Conservation (phyloP, 2,113 vertebrate genomes). For the Nibea albiflora region DNA sequence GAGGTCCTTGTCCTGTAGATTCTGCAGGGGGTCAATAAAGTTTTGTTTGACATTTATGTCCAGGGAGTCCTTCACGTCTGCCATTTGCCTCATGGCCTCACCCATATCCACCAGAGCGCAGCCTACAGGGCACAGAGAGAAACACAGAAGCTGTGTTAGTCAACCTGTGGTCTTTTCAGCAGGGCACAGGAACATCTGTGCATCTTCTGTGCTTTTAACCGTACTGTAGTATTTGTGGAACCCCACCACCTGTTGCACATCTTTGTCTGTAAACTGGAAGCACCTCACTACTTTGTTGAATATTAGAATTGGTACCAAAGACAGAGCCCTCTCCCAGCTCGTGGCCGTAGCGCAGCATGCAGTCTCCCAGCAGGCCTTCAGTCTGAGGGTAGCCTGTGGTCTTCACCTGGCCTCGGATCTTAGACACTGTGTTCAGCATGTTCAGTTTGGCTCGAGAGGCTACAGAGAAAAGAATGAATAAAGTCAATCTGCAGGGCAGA, state of each 20-base stretch:
- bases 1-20: slow-evolving; percentile 94
- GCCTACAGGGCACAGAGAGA: slow-evolving; percentile 76
- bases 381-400: slow-evolving; percentile 93
- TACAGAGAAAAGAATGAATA: slow-evolving; percentile 53
- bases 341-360: slow-evolving; percentile 92
- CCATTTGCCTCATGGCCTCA: slow-evolving; percentile 95
- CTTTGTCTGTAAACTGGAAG: background rate
- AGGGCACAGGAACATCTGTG: too few relatives aligned
- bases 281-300: background rate
- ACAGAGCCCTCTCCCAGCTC: slow-evolving; percentile 92
- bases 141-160: background rate
- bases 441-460: slow-evolving; percentile 94
- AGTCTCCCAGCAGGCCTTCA: slow-evolving; percentile 93
- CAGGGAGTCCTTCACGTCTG: slow-evolving; percentile 93
- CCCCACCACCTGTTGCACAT: background rate
- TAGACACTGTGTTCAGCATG: slow-evolving; percentile 95
- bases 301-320: slow-evolving; percentile 85
- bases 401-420: slow-evolving; percentile 95
- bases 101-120: slow-evolving; percentile 89
- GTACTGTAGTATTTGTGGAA: too few relatives aligned
- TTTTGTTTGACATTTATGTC: slow-evolving; percentile 96
- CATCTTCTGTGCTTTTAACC: too few relatives aligned
- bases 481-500: background rate
- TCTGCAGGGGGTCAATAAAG: slow-evolving; percentile 94
- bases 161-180: background rate